These are phyloP conservation scores for Clarias magur DNA, from an alignment of 2,113 vertebrate genomes.

Conservation along the genomic window DNA sequence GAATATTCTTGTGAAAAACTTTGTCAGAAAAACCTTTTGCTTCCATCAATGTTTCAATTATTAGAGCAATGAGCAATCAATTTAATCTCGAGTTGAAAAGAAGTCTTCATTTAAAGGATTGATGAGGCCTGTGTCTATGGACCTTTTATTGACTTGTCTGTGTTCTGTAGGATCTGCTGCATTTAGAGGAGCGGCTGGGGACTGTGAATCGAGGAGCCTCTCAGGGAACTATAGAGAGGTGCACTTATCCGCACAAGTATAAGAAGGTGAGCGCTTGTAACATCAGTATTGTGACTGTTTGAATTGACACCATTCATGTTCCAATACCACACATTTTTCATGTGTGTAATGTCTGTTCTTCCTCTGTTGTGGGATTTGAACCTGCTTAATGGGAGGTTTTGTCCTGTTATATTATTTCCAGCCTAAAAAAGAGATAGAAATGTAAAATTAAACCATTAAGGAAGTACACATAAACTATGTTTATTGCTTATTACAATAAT, in stretches of 20 bases:
- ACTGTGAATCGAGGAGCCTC: constrained; percentile 98
- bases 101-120: not conserved
- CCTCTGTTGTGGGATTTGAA: not conserved
- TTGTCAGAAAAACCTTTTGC: not conserved
- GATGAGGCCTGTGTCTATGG: not conserved
- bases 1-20: not conserved
- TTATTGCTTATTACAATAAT: not conserved
- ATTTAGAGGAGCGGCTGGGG: constrained; percentile 95
- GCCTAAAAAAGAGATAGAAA: not conserved
- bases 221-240: constrained; percentile 99
- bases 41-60: not conserved
- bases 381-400: not conserved
- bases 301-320: not conserved
- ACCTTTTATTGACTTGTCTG: not conserved
- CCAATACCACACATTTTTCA: not conserved
- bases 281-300: not conserved
- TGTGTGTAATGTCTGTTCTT: not conserved
- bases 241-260: constrained; percentile 99
- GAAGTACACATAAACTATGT: not conserved
- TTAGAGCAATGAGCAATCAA: not conserved
- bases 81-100: not conserved
- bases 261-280: constrained; percentile 86
- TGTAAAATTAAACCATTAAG: not conserved
- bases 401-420: not conserved
- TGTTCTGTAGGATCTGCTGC: constrained; percentile 87